phyloP scores from a whole-genome alignment of 2,113 vertebrate species.

The Alosa alosa region DNA sequence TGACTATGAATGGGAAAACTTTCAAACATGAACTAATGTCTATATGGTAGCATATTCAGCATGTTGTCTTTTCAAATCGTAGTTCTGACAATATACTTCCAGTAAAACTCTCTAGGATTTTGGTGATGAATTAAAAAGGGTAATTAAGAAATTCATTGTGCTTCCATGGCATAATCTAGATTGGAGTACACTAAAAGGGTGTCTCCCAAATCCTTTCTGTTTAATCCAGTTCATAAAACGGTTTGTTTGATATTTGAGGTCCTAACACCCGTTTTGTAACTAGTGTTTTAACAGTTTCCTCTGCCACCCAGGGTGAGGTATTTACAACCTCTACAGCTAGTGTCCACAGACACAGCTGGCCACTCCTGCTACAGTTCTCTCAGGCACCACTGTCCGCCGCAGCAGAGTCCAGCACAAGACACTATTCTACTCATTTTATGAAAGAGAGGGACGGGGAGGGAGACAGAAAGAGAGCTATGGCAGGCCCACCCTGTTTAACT shows the following conservation, averaged over 20 bases:
- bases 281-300: background rate
- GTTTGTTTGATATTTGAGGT: background rate
- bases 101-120: too few relatives aligned
- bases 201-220: background rate
- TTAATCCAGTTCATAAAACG: background rate
- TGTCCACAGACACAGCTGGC: background rate
- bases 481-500: background rate
- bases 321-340: slow-evolving; percentile 12
- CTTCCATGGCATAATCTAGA: background rate
- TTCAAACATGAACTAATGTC: too few relatives aligned
- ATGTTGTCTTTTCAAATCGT: too few relatives aligned
- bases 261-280: background rate
- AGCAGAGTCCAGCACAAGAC: background rate
- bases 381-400: too few relatives aligned
- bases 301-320: background rate
- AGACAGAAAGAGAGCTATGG: background rate
- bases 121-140: too few relatives aligned
- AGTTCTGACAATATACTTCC: too few relatives aligned
- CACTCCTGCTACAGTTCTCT: background rate
- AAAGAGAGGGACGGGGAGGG: background rate
- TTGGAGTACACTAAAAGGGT: background rate
- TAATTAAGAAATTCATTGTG: too few relatives aligned
- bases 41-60: too few relatives aligned
- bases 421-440: background rate
- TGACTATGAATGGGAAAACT: too few relatives aligned